phyloP scores from a whole-genome alignment of 2,888 invertebrate genomes.

The Buathra laborator region DNA sequence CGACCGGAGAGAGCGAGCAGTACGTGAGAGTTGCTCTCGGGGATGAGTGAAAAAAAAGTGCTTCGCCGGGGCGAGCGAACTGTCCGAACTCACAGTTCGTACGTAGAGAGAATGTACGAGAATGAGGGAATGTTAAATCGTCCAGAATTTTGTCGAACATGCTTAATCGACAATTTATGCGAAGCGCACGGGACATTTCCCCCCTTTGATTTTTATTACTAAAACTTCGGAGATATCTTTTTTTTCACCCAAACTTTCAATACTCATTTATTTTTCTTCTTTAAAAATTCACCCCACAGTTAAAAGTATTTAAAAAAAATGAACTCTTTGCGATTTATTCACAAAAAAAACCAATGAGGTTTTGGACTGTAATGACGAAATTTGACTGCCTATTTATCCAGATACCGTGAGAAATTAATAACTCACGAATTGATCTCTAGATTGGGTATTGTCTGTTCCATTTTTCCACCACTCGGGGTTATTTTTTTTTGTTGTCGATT shows the following conservation, averaged over 20 bases:
- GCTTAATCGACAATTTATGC: conserved; percentile 46
- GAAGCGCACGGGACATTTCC: not conserved
- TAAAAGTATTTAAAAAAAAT: not conserved
- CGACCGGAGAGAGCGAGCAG: not conserved
- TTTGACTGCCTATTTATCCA: not conserved
- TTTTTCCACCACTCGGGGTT: not conserved
- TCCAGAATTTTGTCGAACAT: conserved; percentile 50
- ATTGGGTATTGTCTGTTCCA: not conserved
- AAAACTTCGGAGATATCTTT: not conserved
- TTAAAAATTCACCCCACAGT: not conserved
- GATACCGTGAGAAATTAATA: not conserved
- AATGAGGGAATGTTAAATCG: conserved; percentile 43
- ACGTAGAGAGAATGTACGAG: conserved; percentile 23
- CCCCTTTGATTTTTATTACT: not conserved
- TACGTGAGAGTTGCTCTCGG: conserved; percentile 29
- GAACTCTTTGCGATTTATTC: not conserved
- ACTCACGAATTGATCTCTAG: not conserved
- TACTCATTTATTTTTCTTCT: not conserved
- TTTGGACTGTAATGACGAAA: no score
- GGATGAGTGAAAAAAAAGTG: conserved; percentile 52
- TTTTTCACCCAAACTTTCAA: not conserved
- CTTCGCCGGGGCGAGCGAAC: conserved; percentile 32
- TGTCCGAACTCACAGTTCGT: conserved; percentile 24
- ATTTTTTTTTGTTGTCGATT: not conserved
- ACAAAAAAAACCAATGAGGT: not conserved